Base-by-base conservation (phyloP, 2,888 invertebrate species). In the Cotesia congregata region DNA sequence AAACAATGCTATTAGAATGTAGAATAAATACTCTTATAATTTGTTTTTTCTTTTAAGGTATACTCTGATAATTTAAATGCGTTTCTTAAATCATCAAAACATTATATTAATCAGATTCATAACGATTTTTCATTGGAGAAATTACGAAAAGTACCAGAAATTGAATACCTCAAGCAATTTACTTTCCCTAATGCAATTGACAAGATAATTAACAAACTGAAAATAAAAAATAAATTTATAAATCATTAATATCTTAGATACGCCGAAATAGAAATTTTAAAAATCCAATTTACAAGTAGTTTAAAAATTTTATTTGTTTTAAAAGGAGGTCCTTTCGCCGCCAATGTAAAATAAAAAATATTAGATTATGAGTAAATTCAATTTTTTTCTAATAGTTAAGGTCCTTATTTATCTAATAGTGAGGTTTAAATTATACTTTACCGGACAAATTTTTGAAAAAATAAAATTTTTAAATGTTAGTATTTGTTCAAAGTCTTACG, bases 51-150 rank as follows among this genome's bases (percentile, higher is more conserved):
- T 41, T 50, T 12, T 50, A 30, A 87, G 87, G 68, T 86, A 70
- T 77, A 86, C 59, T 83, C 84, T 2, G 87, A 87, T 76, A 75
- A 85, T 39, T 87, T 83, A 74, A 64, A 72, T 41, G 69, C 76
- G 62, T 81, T 85, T 39, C 82, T 78, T 39, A 80, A 83, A 72
- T 71, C 72, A 12, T 64, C 86, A 20, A 72, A 79, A 17, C 73
- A 81, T 70, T 83, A 84, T 65, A 77, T 85, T 74, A 77, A 80
- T 41, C 30, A 30, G 80, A 84, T 38, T 41, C 80, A 40, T 81
- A 39, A 71, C 4, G 80, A 75, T 73, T 74, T 83, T 50, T 67
- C 80, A n/a, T 70, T 69, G 1, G 74, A 67, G 12, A 83, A 84
- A 67, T 80, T 84, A 2, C 78, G 74, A 4, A 73, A 77, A 41